phyloP scores from a whole-genome alignment of 2,113 vertebrate species.

The Chloropsis cyanopogon region DNA sequence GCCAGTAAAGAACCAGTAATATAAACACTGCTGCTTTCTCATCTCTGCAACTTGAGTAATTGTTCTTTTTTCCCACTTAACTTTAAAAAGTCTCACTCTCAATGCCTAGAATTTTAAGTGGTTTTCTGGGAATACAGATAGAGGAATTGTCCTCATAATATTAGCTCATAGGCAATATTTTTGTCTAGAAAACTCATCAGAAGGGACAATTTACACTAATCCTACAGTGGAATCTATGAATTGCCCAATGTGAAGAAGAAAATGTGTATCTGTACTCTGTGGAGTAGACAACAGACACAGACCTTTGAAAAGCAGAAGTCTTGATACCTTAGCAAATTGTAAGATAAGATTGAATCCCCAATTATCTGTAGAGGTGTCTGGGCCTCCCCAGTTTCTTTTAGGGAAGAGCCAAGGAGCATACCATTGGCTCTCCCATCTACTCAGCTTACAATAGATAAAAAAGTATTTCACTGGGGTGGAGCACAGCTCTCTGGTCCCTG shows the following conservation, averaged over 20 bases:
- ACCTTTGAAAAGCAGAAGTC: background rate
- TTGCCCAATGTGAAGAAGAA: background rate
- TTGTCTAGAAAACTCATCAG: background rate
- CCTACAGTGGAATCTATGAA: background rate
- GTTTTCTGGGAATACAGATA: background rate
- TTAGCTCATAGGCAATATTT: background rate
- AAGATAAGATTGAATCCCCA: background rate
- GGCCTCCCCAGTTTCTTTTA: background rate
- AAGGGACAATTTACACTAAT: background rate
- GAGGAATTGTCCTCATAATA: background rate
- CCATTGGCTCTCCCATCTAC: background rate
- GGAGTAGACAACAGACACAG: background rate
- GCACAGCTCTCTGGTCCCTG: background rate
- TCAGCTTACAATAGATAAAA: background rate
- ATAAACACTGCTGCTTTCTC: background rate
- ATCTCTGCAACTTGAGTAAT: background rate
- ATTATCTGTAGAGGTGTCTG: background rate
- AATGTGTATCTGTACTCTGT: background rate
- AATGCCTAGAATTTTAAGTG: background rate
- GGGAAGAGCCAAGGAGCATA: background rate
- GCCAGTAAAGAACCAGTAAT: background rate
- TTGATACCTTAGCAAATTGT: background rate
- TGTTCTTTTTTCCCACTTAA: background rate
- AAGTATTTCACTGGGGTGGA: background rate
- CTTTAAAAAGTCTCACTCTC: background rate